phyloP scores from a whole-genome alignment of 2,113 vertebrate species.

The Nycticorax nycticorax region DNA sequence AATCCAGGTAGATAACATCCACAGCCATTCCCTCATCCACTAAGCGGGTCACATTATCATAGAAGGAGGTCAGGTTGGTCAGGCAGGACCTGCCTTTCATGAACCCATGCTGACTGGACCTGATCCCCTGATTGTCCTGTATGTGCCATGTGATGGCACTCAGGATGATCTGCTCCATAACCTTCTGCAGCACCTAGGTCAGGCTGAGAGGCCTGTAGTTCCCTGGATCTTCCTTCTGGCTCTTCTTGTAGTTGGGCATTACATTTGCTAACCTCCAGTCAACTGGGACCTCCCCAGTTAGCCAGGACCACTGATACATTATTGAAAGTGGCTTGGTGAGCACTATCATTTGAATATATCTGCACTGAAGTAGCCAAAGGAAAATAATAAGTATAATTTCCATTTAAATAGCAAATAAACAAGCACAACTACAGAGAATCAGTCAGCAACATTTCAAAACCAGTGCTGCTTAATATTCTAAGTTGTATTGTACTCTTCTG shows the following conservation, averaged over 20 bases:
- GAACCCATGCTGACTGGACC: not conserved
- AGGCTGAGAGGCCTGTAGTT: not conserved
- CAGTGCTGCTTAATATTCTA: not conserved
- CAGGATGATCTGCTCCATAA: not conserved
- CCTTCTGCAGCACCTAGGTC: rapidly evolving
- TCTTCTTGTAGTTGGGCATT: not conserved
- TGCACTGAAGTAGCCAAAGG: not conserved
- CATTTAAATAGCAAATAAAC: not conserved
- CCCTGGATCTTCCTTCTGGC: rapidly evolving
- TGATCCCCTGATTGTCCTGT: not conserved
- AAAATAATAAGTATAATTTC: not conserved
- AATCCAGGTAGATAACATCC: too few relatives aligned
- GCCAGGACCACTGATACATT: not conserved
- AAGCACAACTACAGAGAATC: not conserved
- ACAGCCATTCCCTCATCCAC: too few relatives aligned
- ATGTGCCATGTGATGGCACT: rapidly evolving
- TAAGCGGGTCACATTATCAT: too few relatives aligned
- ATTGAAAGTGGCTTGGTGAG: not conserved
- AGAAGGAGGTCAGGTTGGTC: not conserved
- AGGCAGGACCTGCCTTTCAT: not conserved
- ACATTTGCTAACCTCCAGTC: not conserved
- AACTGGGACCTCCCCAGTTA: rapidly evolving
- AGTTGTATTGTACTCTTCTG: not conserved
- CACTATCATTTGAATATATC: not conserved
- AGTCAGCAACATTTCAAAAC: not conserved